Evolutionary conservation across 2,888 invertebrate genomes (phyloP).

Genomic region (Phragmatobia fuliginosa): DNA sequence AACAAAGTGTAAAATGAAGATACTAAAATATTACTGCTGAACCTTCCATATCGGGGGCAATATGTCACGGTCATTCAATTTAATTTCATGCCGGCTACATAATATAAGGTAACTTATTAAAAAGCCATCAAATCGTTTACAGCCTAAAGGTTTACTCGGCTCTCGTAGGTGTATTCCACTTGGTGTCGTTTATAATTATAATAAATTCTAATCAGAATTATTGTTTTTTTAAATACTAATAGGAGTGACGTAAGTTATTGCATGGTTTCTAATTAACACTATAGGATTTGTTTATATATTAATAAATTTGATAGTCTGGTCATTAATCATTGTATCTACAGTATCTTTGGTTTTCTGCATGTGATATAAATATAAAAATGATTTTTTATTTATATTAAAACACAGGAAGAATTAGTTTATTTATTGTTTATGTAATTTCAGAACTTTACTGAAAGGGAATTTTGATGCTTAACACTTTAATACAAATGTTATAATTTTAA

Average conservation of each 20-base stretch:
- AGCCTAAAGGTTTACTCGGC: conserved; percentile 57
- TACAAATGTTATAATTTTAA: too few species aligned
- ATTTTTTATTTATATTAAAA: too few species aligned
- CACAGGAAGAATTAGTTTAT: neutral
- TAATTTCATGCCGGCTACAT: conserved; percentile 56
- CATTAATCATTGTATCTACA: neutral
- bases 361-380: neutral
- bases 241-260: conserved; percentile 37
- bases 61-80: conserved; percentile 59
- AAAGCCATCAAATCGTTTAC: conserved; percentile 64
- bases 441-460: too few species aligned
- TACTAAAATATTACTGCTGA: conserved; percentile 35
- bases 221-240: conserved; percentile 38
- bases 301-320: conserved; percentile 5
- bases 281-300: conserved; percentile 21
- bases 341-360: neutral
- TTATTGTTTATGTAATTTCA: neutral
- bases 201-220: conserved; percentile 45
- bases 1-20: conserved; percentile 1
- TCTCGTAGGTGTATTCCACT: conserved; percentile 48
- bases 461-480: too few species aligned
- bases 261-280: conserved; percentile 32
- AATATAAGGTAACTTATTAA: conserved; percentile 68
- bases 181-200: conserved; percentile 39
- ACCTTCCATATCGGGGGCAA: conserved; percentile 39